phyloP scores from a whole-genome alignment of 2,888 invertebrate species.

The Copidosoma aretas region DNA sequence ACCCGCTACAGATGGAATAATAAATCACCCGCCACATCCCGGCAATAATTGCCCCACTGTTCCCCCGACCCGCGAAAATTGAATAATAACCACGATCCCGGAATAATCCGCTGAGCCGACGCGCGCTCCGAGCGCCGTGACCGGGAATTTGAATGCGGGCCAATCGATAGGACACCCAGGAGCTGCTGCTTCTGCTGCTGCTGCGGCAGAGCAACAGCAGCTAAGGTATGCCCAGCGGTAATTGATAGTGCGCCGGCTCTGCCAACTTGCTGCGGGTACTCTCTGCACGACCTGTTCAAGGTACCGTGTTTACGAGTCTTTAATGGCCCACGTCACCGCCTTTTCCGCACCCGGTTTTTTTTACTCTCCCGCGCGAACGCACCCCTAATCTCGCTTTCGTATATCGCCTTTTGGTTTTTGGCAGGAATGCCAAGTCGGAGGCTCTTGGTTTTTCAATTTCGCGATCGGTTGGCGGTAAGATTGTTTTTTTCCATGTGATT shows the following conservation, averaged over 20 bases:
- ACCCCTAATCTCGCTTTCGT: no score
- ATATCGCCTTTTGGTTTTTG: no score
- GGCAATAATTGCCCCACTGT: not conserved
- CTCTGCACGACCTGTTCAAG: not conserved
- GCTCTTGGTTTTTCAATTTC: no score
- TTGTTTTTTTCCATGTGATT: no score
- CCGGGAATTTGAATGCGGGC: conserved; percentile 29
- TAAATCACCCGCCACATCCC: not conserved
- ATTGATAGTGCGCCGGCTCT: conserved; percentile 15
- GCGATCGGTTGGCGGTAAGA: no score
- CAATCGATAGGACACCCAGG: conserved; percentile 24
- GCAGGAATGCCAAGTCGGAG: no score
- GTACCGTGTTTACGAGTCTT: conserved; percentile 18
- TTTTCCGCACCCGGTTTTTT: no score
- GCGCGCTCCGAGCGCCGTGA: not conserved
- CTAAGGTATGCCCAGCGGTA: not conserved
- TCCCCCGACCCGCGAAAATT: not conserved
- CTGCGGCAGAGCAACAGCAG: not conserved
- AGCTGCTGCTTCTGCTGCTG: no score
- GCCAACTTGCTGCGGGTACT: conserved; percentile 1
- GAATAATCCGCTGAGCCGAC: not conserved
- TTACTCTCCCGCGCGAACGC: not conserved
- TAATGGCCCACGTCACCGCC: conserved; percentile 8
- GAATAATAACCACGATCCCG: not conserved
- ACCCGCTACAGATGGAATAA: not conserved